A percentile compares a stretch with the other conserved stretches of the same genome.
phyloP scores from a whole-genome alignment of 2,113 vertebrate genomes.

The Ranitomeya variabilis region DNA sequence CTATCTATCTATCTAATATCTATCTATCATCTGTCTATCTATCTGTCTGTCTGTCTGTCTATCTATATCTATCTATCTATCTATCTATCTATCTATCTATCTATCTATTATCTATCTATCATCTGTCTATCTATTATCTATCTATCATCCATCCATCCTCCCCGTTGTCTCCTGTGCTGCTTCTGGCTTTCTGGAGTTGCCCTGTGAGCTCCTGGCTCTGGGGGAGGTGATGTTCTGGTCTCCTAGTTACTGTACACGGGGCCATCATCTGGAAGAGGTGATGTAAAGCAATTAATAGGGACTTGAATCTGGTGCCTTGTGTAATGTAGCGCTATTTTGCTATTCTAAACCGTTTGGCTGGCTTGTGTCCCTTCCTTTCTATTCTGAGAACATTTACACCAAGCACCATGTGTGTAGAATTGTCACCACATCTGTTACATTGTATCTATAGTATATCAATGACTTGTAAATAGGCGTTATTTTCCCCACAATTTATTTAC shows the following conservation, averaged over 20 bases:
- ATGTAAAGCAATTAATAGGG: constrained; percentile 26
- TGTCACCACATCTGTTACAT: not conserved
- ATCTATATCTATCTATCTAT: not conserved
- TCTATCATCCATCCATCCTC: not conserved
- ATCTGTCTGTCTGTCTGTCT: not conserved
- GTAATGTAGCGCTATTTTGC: constrained; percentile 14
- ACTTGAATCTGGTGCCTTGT: not conserved
- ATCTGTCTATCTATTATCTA: not conserved
- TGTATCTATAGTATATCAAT: not conserved
- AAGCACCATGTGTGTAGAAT: not conserved
- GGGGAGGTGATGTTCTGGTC: constrained; percentile 29
- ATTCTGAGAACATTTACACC: not conserved
- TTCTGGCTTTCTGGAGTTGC: not conserved
- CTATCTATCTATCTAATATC: not conserved
- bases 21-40: not conserved
- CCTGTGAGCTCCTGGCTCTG: constrained; percentile 20
- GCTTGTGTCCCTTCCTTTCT: not conserved
- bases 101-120: not conserved
- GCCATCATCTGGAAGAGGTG: constrained; percentile 24
- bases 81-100: not conserved
- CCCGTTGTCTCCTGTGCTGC: not conserved
- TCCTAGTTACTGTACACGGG: constrained; percentile 42
- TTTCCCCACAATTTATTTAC: not conserved
- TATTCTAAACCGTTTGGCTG: not conserved
- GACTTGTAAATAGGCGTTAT: not conserved